phyloP scores from a whole-genome alignment of 2,113 vertebrate genomes.

The Spermophilus dauricus region DNA sequence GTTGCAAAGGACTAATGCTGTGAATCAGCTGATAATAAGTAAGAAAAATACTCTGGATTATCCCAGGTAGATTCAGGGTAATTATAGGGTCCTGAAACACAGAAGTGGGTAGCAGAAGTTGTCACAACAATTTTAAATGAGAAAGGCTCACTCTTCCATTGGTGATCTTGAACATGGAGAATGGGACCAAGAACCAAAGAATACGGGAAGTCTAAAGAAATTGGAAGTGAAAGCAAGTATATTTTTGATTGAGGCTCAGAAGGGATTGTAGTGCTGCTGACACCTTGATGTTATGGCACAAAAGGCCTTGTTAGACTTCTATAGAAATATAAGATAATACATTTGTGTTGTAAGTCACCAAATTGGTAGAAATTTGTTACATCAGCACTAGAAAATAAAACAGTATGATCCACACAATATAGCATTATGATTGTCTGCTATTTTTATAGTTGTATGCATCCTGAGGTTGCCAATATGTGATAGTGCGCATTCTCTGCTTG shows the following conservation, averaged over 20 bases:
- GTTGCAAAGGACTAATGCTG: not conserved
- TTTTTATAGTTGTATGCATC: constrained; percentile 35
- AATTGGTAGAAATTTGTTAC: not conserved
- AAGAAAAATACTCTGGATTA: not conserved
- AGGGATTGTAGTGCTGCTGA: not conserved
- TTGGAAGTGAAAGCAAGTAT: not conserved
- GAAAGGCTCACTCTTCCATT: not conserved
- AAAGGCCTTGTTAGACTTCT: not conserved
- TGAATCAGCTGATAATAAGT: not conserved
- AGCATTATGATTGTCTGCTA: not conserved
- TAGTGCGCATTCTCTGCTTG: not conserved
- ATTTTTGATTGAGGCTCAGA: not conserved
- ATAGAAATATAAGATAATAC: not conserved
- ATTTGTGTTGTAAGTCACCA: not conserved
- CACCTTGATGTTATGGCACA: not conserved
- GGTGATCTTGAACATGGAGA: not conserved
- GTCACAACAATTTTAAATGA: not conserved
- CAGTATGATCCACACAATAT: not conserved
- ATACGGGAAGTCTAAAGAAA: not conserved
- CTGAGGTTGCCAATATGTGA: not conserved
- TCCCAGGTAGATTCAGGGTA: accelerated
- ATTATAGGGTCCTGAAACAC: not conserved
- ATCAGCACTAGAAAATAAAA: not conserved
- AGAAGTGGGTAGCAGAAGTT: not conserved
- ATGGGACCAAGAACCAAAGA: not conserved